Percentiles rank a stretch among this genome's conserved stretches.
Conservation (phyloP, 2,797 vertebrate genomes). For the Mus minutoides region DNA sequence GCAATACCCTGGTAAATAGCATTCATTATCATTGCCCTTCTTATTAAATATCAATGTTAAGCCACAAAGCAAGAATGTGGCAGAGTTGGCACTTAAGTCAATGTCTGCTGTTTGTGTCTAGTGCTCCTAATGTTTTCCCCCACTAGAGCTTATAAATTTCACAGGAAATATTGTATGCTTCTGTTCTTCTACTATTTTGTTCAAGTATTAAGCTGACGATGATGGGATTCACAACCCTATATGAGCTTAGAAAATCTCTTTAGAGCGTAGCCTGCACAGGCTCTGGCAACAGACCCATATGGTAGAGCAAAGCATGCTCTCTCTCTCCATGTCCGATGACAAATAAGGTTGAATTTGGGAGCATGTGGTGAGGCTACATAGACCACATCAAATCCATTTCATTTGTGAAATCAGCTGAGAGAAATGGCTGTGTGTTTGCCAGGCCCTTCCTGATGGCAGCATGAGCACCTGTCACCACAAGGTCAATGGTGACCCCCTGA, state of each 20-base stretch:
- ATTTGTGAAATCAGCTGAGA: slow-evolving; percentile 63
- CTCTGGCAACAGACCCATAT: background rate
- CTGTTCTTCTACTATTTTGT: background rate
- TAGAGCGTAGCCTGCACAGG: background rate
- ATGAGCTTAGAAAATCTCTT: background rate
- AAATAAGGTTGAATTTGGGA: slow-evolving; percentile 25
- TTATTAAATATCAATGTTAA: slow-evolving; percentile 4
- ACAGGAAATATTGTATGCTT: background rate
- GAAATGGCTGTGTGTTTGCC: slow-evolving; percentile 30
- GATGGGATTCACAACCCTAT: background rate
- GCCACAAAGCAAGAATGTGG: background rate
- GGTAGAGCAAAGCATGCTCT: background rate
- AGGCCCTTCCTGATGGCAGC: background rate
- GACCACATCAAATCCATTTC: slow-evolving; percentile 54
- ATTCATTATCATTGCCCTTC: background rate
- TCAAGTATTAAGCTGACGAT: slow-evolving; percentile 5
- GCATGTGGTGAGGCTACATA: slow-evolving; percentile 23
- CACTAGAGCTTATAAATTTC: background rate
- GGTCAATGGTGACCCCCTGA: background rate
- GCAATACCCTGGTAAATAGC: background rate
- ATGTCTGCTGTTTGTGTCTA: background rate
- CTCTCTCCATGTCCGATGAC: background rate
- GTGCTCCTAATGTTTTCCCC: background rate
- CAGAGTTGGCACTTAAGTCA: background rate
- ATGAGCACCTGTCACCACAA: slow-evolving; percentile 9